Conservation (phyloP, 2,113 vertebrate species). For the Peromyscus leucopus region DNA sequence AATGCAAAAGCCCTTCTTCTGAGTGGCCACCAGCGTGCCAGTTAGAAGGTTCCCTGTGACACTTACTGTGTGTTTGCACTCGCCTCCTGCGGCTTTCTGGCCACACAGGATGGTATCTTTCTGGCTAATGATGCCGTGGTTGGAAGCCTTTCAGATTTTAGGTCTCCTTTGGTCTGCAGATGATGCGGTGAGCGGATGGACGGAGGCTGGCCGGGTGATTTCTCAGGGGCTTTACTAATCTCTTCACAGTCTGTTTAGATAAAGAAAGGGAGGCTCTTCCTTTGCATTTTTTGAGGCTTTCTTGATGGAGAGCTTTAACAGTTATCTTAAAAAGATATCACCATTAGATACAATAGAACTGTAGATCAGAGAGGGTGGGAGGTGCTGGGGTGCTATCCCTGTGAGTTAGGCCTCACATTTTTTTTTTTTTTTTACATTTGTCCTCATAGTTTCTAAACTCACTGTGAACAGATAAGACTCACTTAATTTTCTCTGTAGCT, state of each 20-base stretch:
- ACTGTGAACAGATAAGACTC: neutral
- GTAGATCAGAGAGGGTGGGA: neutral
- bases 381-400: neutral
- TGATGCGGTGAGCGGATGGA: neutral
- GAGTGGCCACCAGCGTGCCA: no score
- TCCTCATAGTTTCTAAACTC: constrained; percentile 41
- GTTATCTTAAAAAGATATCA: constrained; percentile 9
- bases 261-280: neutral
- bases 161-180: constrained; percentile 50
- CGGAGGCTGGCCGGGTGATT: neutral
- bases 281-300: neutral
- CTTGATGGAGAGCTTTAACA: constrained; percentile 26
- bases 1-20: neutral
- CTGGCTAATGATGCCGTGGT: neutral
- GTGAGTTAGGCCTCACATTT: neutral
- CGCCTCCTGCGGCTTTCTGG: neutral
- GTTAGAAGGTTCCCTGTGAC: neutral
- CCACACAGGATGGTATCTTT: neutral
- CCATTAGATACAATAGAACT: neutral
- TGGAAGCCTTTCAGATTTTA: constrained; percentile 21
- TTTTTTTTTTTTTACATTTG: neutral
- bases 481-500: constrained; percentile 34
- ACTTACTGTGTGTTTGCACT: neutral
- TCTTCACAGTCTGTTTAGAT: constrained; percentile 50
- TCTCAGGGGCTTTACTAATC: constrained; percentile 62